Evolutionary conservation across 2,888 invertebrate species (phyloP).

Genomic region (Hypolimnas misippus): DNA sequence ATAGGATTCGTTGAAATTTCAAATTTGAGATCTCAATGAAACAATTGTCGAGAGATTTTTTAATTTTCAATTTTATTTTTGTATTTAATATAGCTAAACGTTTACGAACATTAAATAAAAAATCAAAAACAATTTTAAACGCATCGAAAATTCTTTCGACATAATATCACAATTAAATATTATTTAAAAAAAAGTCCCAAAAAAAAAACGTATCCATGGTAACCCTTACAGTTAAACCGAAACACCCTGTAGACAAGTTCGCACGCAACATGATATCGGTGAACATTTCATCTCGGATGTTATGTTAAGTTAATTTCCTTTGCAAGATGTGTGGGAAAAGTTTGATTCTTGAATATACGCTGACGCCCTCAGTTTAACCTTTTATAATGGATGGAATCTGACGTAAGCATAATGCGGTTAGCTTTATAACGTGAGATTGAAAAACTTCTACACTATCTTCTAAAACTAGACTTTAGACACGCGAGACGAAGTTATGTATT

Average conservation of each 20-base stretch:
- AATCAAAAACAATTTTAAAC: too few relatives aligned
- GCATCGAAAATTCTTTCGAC: too few relatives aligned
- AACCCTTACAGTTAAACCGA: slow-evolving; percentile 1
- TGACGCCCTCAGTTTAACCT: slow-evolving; percentile 1
- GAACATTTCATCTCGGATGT: slow-evolving; percentile 25
- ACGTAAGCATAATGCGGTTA: not conserved
- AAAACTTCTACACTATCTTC: not conserved
- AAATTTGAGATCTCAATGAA: too few relatives aligned
- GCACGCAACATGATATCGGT: slow-evolving; percentile 14
- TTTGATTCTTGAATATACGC: slow-evolving; percentile 17
- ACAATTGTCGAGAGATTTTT: too few relatives aligned
- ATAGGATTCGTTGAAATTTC: too few relatives aligned
- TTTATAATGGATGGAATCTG: slow-evolving; percentile 9
- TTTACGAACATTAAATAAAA: too few relatives aligned
- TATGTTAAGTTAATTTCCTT: slow-evolving; percentile 31
- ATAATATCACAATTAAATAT: too few relatives aligned
- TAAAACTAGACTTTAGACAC: not conserved
- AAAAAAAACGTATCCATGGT: not conserved
- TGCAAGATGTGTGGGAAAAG: slow-evolving; percentile 17
- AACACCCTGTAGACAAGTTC: slow-evolving; percentile 19
- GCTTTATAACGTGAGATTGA: not conserved
- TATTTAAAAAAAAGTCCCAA: too few relatives aligned
- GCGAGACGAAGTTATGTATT: too few relatives aligned
- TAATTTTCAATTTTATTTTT: too few relatives aligned
- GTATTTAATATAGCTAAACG: too few relatives aligned